Evolutionary conservation across 2,888 invertebrate species (phyloP), one percentile per base, ranked within the genome.

Genomic region (Atethmia centrago): DNA sequence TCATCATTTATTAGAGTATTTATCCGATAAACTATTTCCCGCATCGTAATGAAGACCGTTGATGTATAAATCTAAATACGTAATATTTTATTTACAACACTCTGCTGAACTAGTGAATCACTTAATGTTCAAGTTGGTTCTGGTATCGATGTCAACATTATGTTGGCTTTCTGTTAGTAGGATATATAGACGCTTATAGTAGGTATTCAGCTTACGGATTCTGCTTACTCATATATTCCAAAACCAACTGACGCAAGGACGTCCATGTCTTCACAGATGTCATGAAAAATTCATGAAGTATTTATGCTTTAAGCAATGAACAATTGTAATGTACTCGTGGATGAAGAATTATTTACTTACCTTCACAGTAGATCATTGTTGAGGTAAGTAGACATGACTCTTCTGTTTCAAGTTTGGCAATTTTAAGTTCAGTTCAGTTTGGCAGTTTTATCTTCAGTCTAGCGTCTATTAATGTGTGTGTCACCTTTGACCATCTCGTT

Each of bases 221-320:
- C 64, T 61, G 66, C 70, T 78, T 61, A 61, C 80, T 49, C 49
- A 42, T 36, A 16, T 56, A 59, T 45, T 70, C 61, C 19, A 76
- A 65, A 49, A 64, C 36, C 47, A 49, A 69, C 36, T 47, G 51
- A 70, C 19, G 42, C 67, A 58, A 70, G 59, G 42, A 56, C 67
- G 49, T 3, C 14, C 14, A n/a, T 68, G 19, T 77, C 45, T 51
- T 28, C 40, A 78, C 47, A 71, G 78, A 62, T 78, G 61, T 68
- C 74, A 74, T 74, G 70, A 58, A 79, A 82, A 40, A 77, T 67
- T 56, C 40, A 68, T 74, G 55, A 25, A 53, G 25, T 71, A 68
- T 64, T 47, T 67, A 73, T 63, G 16, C 58, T 19, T 31, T 67
- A 40, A 61, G 62, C 42, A 59, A 55, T 62, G 65, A 63, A 61